These are phyloP conservation scores for Drosophila ananassae DNA, from an alignment of 1,140 invertebrate species.

Conservation along the genomic window DNA sequence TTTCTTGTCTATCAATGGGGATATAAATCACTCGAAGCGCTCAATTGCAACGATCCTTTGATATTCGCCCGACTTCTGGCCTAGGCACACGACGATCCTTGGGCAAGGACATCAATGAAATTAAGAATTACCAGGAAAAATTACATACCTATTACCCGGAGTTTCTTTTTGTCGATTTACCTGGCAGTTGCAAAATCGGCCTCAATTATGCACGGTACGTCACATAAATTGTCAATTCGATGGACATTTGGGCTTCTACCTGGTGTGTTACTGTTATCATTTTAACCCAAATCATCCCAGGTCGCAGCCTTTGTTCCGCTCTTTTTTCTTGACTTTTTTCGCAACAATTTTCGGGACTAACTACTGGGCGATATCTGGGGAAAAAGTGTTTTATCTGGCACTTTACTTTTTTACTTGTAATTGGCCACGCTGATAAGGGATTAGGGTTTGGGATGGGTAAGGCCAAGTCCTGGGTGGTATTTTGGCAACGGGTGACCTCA, in stretches of 20 bases:
- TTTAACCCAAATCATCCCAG: conserved; percentile 8
- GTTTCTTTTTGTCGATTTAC: conserved; percentile 27
- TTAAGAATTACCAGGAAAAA: conserved; percentile 68
- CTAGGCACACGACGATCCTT: conserved; percentile 59
- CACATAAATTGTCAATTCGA: conserved; percentile 79
- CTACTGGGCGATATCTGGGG: conserved; percentile 41
- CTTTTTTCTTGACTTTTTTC: conserved; percentile 21
- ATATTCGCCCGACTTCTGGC: conserved; percentile 51
- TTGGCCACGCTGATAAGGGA: conserved; percentile 69
- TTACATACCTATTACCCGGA: conserved; percentile 71
- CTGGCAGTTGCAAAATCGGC: conserved; percentile 64
- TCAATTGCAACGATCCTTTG: conserved; percentile 48
- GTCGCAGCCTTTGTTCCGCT: conserved; percentile 23
- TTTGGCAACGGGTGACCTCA: not conserved
- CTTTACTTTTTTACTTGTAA: conserved; percentile 64
- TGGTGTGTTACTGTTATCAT: conserved; percentile 34
- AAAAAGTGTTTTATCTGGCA: conserved; percentile 76
- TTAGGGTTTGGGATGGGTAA: conserved; percentile 8
- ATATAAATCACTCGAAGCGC: conserved; percentile 64
- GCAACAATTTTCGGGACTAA: conserved; percentile 44
- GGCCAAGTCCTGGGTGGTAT: conserved; percentile 38
- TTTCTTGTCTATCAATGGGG: conserved; percentile 33
- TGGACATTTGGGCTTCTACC: conserved; percentile 41
- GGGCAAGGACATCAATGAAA: conserved; percentile 76
- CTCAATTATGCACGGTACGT: conserved; percentile 69